These are phyloP conservation scores for Synodontis membranacea DNA, from an alignment of 2,113 vertebrate genomes.

Conservation along the genomic window DNA sequence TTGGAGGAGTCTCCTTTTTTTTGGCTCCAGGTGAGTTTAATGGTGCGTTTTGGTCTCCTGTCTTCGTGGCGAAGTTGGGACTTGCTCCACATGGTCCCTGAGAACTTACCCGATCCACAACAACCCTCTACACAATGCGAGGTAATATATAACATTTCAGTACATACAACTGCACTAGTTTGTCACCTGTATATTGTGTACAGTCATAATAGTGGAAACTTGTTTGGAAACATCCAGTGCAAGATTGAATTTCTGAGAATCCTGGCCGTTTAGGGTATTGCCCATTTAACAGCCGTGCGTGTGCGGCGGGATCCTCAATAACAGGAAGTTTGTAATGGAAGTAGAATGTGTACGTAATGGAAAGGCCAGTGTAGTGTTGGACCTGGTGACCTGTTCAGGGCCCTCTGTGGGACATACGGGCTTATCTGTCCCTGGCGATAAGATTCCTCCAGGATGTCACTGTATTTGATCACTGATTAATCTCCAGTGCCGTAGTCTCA, in stretches of 20 bases:
- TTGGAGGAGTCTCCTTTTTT: background rate
- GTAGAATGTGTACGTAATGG: slow-evolving; percentile 25
- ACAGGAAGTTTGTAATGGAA: slow-evolving; percentile 34
- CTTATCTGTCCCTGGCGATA: slow-evolving; percentile 33
- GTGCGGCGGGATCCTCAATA: background rate
- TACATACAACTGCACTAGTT: background rate
- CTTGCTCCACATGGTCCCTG: slow-evolving; percentile 66
- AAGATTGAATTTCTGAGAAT: background rate
- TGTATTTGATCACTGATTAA: slow-evolving; percentile 54
- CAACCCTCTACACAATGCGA: slow-evolving; percentile 44
- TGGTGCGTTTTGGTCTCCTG: slow-evolving; percentile 69
- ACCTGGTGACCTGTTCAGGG: background rate
- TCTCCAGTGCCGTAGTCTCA: slow-evolving; percentile 28
- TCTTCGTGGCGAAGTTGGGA: slow-evolving; percentile 77
- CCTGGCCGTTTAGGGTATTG: background rate
- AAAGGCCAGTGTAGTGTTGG: background rate
- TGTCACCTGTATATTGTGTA: background rate
- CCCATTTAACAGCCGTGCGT: background rate
- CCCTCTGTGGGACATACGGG: background rate
- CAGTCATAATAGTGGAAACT: background rate
- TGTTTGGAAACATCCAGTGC: background rate
- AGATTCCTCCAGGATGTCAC: slow-evolving; percentile 41
- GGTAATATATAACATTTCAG: slow-evolving; percentile 58
- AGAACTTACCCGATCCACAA: slow-evolving; percentile 52
- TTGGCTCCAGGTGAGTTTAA: slow-evolving; percentile 41